A percentile compares a stretch with the other conserved stretches of the same genome.
Conservation (phyloP, 2,797 vertebrate species). For the Psittacula derbiana region DNA sequence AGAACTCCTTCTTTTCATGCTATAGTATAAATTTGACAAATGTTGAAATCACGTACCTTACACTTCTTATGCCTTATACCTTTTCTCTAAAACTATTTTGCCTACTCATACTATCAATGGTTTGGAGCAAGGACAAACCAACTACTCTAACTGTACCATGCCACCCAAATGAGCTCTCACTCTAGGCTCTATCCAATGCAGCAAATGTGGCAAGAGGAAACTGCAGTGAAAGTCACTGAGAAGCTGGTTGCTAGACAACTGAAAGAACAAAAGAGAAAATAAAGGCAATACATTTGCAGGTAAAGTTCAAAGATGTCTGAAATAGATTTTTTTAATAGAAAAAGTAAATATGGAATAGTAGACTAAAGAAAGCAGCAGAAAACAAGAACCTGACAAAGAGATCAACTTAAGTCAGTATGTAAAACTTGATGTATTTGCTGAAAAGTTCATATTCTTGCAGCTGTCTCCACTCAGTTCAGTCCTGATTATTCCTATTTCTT, state of each 20-base stretch:
- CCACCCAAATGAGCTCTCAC: neutral
- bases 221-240: neutral
- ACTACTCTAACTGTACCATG: neutral
- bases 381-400: neutral
- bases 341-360: neutral
- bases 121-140: neutral
- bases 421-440: neutral
- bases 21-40: neutral
- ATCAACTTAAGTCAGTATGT: neutral
- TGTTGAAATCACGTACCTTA: neutral
- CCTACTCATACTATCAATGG: neutral
- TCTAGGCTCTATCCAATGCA: neutral
- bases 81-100: neutral
- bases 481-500: neutral
- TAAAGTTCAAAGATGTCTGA: neutral
- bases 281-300: neutral
- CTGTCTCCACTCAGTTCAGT: neutral
- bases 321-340: neutral
- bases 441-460: neutral
- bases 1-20: neutral
- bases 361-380: neutral
- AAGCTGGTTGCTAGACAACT: neutral
- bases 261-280: neutral
- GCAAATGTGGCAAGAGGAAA: neutral
- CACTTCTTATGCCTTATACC: neutral